phyloP scores from a whole-genome alignment of 2,888 invertebrate genomes.

The Noctua pronuba region DNA sequence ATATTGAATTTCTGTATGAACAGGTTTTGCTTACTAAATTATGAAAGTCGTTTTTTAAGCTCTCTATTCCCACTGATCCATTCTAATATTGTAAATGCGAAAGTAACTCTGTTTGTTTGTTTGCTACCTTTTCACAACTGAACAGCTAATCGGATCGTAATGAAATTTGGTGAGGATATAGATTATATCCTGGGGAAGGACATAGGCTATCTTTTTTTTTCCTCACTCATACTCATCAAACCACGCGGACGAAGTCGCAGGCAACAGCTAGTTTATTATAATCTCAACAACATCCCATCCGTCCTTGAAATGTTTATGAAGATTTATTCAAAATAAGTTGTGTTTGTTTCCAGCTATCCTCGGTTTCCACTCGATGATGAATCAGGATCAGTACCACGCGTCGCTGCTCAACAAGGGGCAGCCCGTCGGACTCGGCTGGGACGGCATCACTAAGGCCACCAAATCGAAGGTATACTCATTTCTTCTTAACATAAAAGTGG shows the following conservation, averaged over 20 bases:
- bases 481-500: background rate
- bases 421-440: conserved; percentile 97
- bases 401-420: conserved; percentile 98
- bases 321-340: background rate
- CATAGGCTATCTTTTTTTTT: too few relatives aligned
- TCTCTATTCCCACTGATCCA: too few relatives aligned
- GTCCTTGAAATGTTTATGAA: background rate
- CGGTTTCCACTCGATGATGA: conserved; percentile 99
- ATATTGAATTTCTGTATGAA: too few relatives aligned
- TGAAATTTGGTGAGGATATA: too few relatives aligned
- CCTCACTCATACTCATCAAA: too few relatives aligned
- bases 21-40: background rate
- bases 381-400: conserved; percentile 99
- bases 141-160: too few relatives aligned
- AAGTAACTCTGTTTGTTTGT: too few relatives aligned
- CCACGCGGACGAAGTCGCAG: too few relatives aligned
- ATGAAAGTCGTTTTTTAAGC: background rate
- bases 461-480: conserved; percentile 93
- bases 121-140: too few relatives aligned
- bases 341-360: conserved; percentile 94
- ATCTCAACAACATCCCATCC: background rate
- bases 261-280: too few relatives aligned
- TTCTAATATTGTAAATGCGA: too few relatives aligned
- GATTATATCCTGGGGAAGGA: too few relatives aligned
- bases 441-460: conserved; percentile 98